Base-by-base conservation (phyloP, 2,113 vertebrate genomes). In the Mesitornis unicolor region DNA sequence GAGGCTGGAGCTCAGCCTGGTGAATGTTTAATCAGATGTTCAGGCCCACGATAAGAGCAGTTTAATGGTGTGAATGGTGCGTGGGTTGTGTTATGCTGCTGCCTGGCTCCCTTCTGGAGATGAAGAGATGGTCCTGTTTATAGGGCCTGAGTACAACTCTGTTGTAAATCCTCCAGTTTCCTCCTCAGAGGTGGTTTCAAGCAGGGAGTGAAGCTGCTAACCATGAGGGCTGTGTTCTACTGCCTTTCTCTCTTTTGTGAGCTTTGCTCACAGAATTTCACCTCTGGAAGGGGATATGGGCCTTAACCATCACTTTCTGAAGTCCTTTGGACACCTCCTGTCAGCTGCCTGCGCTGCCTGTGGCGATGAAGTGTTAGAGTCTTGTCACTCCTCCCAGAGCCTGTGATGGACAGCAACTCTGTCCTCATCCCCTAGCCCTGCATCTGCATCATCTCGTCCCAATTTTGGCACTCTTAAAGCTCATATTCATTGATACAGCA, bases 1-100 rank as follows among this genome's bases (percentile, higher is more conserved):
- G n/a, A 94, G 47, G 36, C 51, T 90, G 93, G 73, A 96, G 95
- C 90, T 78, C 75, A 90, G 76, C 60, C 51, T 90, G 68, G 63
- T 56, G 40, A 67, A 64, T 47, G 36, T 86, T 91, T 86, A 64
- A 78, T 84, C 56, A 71, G 80, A 64, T 16, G 28, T 26, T 89
- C 74, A 63, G 38, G 33, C 64, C 47, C 68, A 56, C 38, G 40
- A 10, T 56, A 78, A 69, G 85, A 88, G 88, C 83, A 74, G 59
- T 36, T 48, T 18, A 24, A 18, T 61, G 91, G 70, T 85, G 85
- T 18, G 67, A 45, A 31, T 13, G 54, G 68, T 43, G 83, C 0
- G 19, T 78, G 87, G 67, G 67, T 26, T 71, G 40, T 85, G 79
- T 42, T 83, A 10, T 22, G 61, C 60, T 91, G 61, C 56, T 87